Conservation (phyloP, 2,888 invertebrate genomes). For the Steromphala cineraria region DNA sequence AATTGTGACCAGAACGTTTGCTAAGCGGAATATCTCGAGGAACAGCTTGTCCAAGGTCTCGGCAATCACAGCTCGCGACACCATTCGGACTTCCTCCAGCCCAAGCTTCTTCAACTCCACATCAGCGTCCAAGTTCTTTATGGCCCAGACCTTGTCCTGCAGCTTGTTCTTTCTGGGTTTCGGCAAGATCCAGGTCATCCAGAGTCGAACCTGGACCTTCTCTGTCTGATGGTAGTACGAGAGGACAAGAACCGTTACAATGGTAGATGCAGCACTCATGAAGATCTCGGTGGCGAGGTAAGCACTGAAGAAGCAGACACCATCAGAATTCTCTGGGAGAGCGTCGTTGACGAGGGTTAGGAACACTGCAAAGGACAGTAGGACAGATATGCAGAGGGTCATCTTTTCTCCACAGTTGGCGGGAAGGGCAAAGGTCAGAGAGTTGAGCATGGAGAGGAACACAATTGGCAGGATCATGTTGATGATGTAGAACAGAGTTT, state of each 20-base stretch:
- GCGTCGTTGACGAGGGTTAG: background rate
- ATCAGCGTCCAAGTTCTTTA: background rate
- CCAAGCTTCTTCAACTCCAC: background rate
- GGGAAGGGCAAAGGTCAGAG: background rate
- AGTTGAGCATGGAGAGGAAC: background rate
- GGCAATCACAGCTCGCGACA: background rate
- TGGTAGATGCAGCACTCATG: background rate
- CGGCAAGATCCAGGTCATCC: background rate
- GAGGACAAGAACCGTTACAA: background rate
- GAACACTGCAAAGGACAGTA: conserved; percentile 3
- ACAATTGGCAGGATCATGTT: conserved; percentile 11
- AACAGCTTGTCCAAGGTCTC: background rate
- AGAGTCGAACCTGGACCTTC: background rate
- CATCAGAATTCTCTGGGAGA: conserved; percentile 14
- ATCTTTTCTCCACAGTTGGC: conserved; percentile 5
- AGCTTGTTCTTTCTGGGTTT: background rate
- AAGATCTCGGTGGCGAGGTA: conserved; percentile 6
- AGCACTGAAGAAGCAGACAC: conserved; percentile 10
- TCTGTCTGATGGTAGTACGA: background rate
- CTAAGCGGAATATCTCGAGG: background rate
- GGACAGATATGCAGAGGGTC: background rate
- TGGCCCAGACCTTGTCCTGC: background rate
- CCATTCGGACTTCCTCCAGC: background rate
- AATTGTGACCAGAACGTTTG: background rate
- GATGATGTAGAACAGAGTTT: conserved; percentile 1